Conservation (phyloP, 2,888 invertebrate genomes). For the Pogonocherus hispidulus region DNA sequence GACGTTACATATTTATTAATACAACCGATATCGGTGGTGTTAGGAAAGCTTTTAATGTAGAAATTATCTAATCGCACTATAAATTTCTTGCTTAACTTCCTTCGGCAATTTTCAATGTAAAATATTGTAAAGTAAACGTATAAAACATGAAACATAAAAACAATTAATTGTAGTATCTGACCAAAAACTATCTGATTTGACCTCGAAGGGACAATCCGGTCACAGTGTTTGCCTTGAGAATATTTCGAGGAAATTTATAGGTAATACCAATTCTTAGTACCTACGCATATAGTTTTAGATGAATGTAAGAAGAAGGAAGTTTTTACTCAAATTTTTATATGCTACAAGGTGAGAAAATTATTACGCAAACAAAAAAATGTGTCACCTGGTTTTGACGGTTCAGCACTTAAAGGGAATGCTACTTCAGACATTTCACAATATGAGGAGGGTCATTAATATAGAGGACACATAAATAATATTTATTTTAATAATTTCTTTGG, state of each 20-base stretch:
- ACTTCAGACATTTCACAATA: too few relatives aligned
- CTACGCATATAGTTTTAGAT: too few relatives aligned
- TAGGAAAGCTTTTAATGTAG: slow-evolving; percentile 25
- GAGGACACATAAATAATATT: too few relatives aligned
- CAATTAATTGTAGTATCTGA: background rate
- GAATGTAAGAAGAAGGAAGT: too few relatives aligned
- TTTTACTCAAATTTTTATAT: too few relatives aligned
- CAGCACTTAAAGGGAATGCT: too few relatives aligned
- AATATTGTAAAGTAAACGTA: slow-evolving; percentile 2
- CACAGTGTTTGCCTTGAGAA: background rate
- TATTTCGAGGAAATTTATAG: background rate
- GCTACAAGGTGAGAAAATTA: background rate
- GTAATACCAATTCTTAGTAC: too few relatives aligned
- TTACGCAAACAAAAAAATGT: too few relatives aligned
- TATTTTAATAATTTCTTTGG: too few relatives aligned
- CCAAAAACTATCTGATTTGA: background rate
- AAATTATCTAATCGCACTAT: slow-evolving; percentile 13
- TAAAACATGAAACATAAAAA: background rate
- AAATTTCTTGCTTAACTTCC: slow-evolving; percentile 15
- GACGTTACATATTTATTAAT: slow-evolving; percentile 17
- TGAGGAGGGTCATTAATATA: too few relatives aligned
- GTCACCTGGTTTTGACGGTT: too few relatives aligned
- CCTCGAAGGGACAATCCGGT: background rate
- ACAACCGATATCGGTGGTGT: slow-evolving; percentile 4
- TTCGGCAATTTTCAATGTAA: slow-evolving; percentile 8